Conservation (phyloP, 2,113 vertebrate genomes). For the Zosterops lateralis region DNA sequence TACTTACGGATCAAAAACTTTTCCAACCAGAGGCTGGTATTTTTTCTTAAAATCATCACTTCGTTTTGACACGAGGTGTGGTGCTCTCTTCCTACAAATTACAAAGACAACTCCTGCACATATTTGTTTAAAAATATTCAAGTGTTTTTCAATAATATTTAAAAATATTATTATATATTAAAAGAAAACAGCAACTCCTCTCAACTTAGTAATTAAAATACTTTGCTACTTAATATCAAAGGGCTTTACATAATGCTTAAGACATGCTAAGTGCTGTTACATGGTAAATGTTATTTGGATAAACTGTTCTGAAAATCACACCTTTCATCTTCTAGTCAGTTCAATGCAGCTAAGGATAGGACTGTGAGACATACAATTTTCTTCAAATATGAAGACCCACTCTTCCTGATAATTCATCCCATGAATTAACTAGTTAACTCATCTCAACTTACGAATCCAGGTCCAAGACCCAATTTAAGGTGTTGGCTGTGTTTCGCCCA, state of each 20-base stretch:
- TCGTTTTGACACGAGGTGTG: constrained; percentile 72
- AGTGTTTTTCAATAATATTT: neutral
- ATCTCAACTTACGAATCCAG: constrained; percentile 73
- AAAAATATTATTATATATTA: neutral
- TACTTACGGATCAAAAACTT: constrained; percentile 75
- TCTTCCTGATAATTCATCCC: neutral
- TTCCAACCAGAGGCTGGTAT: constrained; percentile 73
- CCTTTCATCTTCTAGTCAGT: neutral
- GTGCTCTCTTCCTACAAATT: constrained; percentile 72
- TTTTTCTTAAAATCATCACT: constrained; percentile 80
- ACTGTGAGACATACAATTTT: neutral
- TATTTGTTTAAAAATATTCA: neutral
- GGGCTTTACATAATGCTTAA: neutral
- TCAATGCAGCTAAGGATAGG: neutral
- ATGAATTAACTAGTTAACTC: neutral
- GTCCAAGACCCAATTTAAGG: constrained; percentile 76
- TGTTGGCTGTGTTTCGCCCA: constrained; percentile 70
- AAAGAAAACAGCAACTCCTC: neutral
- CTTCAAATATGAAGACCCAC: neutral
- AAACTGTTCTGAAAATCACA: neutral
- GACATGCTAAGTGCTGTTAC: neutral
- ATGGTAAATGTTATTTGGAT: neutral
- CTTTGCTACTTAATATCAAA: neutral
- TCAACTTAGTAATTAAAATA: neutral
- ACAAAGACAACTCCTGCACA: neutral